phyloP scores from a whole-genome alignment of 1,140 invertebrate genomes.

The Geopemphigus sp. region DNA sequence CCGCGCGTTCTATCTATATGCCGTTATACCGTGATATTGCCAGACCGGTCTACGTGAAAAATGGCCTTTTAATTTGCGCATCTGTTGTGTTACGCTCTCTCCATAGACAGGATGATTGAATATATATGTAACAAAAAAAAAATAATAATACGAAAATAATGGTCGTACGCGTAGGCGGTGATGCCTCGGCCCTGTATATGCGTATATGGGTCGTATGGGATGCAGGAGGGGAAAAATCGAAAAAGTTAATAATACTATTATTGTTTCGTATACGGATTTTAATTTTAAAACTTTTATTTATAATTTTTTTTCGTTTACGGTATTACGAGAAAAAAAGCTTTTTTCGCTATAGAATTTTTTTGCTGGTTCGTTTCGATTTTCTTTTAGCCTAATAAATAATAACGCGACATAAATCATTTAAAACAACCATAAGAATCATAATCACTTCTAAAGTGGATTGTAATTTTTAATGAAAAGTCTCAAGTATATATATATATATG shows the following conservation, averaged over 20 bases:
- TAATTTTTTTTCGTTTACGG: conserved; percentile 2
- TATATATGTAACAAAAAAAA: background rate
- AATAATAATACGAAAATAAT: conserved; percentile 31
- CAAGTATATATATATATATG: too few relatives aligned
- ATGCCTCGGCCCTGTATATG: background rate
- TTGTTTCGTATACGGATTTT: conserved; percentile 1
- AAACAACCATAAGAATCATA: background rate
- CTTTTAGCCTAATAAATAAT: conserved; percentile 1
- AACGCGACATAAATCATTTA: conserved; percentile 1
- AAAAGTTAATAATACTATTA: conserved; percentile 6
- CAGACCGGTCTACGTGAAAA: conserved; percentile 10
- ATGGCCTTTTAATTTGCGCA: conserved; percentile 33
- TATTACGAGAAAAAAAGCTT: background rate
- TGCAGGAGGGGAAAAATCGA: background rate
- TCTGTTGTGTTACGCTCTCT: conserved; percentile 9
- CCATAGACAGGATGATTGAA: background rate
- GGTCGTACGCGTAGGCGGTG: background rate
- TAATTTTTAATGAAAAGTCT: background rate
- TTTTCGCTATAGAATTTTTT: background rate
- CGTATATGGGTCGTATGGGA: too few relatives aligned
- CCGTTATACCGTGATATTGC: background rate
- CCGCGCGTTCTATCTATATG: background rate
- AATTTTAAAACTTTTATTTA: conserved; percentile 1
- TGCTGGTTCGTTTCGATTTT: background rate
- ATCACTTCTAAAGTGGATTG: background rate